phyloP scores from a whole-genome alignment of 2,113 vertebrate species.

The Rousettus leschenaultii region DNA sequence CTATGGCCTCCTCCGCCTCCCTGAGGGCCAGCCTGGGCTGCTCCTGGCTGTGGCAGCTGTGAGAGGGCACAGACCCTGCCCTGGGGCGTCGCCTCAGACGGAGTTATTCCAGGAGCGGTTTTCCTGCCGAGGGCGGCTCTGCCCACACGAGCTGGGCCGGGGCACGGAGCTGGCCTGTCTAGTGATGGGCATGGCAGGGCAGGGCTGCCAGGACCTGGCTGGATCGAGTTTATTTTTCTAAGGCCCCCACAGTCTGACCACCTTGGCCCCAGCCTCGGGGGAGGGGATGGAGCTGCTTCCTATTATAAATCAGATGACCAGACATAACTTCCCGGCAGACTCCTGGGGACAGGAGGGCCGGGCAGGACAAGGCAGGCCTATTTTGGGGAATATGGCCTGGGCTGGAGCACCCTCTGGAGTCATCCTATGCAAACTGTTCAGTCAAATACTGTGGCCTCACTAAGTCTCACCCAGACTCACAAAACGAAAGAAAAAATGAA shows the following conservation, averaged over 20 bases:
- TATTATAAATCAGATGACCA: conserved; percentile 60
- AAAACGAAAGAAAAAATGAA: neutral
- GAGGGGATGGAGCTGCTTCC: conserved; percentile 27
- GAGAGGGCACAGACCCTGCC: neutral
- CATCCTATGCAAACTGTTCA: neutral
- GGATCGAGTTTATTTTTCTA: conserved; percentile 59
- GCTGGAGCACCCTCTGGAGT: neutral
- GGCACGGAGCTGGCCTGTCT: neutral
- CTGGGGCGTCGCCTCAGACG: neutral
- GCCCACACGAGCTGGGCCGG: neutral
- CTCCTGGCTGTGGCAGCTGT: neutral
- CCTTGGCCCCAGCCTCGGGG: conserved; percentile 41
- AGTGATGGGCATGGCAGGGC: neutral
- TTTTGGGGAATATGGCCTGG: conserved; percentile 25
- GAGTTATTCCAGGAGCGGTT: conserved; percentile 37
- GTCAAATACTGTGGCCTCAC: neutral
- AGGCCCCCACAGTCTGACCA: conserved; percentile 62
- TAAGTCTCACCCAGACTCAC: neutral
- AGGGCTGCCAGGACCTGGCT: conserved; percentile 30
- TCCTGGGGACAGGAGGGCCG: neutral
- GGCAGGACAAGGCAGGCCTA: neutral
- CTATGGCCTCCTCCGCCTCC: neutral
- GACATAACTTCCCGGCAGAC: conserved; percentile 56
- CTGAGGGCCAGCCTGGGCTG: neutral
- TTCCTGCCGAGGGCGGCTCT: conserved; percentile 31